phyloP scores from a whole-genome alignment of 2,888 invertebrate species.

The Phaedon cochleariae region DNA sequence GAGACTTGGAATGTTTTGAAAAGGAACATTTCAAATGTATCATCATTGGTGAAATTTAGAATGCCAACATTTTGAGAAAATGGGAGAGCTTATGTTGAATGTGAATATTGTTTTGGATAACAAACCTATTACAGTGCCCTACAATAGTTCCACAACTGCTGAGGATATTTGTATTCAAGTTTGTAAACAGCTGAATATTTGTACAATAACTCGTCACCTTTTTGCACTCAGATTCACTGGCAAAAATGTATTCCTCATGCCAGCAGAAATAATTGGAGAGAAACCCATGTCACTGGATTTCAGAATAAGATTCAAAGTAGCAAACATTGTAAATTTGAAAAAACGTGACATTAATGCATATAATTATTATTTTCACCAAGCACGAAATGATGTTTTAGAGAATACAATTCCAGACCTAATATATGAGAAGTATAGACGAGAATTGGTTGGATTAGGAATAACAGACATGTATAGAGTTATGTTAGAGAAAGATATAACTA shows the following conservation, averaged over 20 bases:
- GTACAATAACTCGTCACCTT: conserved; percentile 78
- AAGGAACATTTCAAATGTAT: no score
- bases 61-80: conserved; percentile 21
- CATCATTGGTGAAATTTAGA: no score
- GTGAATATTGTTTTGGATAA: conserved; percentile 40
- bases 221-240: conserved; percentile 77
- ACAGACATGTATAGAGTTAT: conserved; percentile 88
- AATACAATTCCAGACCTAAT: conserved; percentile 82
- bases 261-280: conserved; percentile 66
- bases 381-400: conserved; percentile 80
- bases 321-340: conserved; percentile 69
- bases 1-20: no score
- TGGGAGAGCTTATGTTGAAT: conserved; percentile 30
- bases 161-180: conserved; percentile 78
- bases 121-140: conserved; percentile 43
- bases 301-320: conserved; percentile 81
- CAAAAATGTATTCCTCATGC: conserved; percentile 74
- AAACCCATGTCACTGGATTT: conserved; percentile 70
- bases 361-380: conserved; percentile 88
- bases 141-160: conserved; percentile 61
- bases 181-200: conserved; percentile 77
- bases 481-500: conserved; percentile 74
- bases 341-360: conserved; percentile 79
- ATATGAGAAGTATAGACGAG: conserved; percentile 79
- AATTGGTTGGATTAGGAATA: conserved; percentile 84